These are phyloP conservation scores for Trogon melanurus DNA, from an alignment of 2,113 vertebrate genomes.

Conservation along the genomic window DNA sequence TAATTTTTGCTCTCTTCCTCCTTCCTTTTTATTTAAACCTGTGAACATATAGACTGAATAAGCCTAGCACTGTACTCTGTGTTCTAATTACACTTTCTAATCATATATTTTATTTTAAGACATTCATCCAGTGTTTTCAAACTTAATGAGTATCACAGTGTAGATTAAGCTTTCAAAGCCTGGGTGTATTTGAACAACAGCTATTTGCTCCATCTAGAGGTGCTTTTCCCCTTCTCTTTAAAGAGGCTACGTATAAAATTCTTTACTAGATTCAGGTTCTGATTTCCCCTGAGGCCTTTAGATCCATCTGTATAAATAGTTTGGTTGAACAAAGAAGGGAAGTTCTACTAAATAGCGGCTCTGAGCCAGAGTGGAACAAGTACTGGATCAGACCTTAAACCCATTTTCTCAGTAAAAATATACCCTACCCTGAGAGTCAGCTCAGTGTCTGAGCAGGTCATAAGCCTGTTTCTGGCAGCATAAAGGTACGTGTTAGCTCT, in stretches of 20 bases:
- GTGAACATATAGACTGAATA: background rate
- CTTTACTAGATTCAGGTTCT: background rate
- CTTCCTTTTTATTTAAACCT: background rate
- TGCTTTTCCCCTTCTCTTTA: background rate
- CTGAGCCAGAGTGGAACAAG: conserved; percentile 33
- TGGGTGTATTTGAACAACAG: background rate
- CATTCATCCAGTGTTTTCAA: background rate
- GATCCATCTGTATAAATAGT: conserved; percentile 21
- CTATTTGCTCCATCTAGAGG: conserved; percentile 11
- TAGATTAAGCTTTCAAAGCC: background rate
- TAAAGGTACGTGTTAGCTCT: background rate
- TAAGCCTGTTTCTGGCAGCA: background rate
- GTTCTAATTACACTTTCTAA: background rate
- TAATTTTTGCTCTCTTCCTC: background rate
- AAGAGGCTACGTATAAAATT: background rate
- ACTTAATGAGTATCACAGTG: background rate
- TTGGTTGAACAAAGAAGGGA: conserved; percentile 45
- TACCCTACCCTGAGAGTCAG: background rate
- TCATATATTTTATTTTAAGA: background rate
- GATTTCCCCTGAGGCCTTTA: background rate
- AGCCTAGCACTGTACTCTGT: background rate
- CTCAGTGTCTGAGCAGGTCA: background rate
- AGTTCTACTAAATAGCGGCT: conserved; percentile 34
- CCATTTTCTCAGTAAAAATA: background rate
- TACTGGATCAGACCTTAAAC: conserved; percentile 2